These are phyloP conservation scores for Sinella curviseta DNA, from an alignment of 1,140 invertebrate species.

Conservation along the genomic window DNA sequence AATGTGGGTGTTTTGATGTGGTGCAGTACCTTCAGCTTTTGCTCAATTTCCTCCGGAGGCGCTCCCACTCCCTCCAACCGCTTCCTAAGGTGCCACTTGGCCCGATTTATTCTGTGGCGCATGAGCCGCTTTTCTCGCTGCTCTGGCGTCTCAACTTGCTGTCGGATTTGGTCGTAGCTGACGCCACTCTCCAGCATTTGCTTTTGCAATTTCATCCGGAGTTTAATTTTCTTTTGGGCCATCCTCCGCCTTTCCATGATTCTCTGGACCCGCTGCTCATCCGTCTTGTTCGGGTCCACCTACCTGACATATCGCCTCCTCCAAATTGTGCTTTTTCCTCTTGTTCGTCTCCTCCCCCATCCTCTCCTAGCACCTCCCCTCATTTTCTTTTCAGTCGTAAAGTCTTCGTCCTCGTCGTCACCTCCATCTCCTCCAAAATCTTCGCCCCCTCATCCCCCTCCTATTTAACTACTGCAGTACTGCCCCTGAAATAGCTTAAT, in stretches of 20 bases:
- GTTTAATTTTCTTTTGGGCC: not conserved
- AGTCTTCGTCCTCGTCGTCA: not conserved
- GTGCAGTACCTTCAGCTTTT: not conserved
- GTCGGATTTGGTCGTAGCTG: not conserved
- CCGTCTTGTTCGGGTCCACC: not conserved
- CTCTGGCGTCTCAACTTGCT: not conserved
- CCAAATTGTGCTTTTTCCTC: not conserved
- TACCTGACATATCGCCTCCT: not conserved
- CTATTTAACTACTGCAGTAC: too few relatives aligned
- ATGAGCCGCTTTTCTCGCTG: not conserved
- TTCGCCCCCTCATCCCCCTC: not conserved
- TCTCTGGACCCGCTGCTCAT: not conserved
- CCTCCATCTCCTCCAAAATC: not conserved
- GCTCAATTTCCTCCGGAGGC: not conserved
- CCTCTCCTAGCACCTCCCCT: not conserved
- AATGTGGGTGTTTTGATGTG: not conserved
- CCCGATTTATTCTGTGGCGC: not conserved
- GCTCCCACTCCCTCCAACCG: not conserved
- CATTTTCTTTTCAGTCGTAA: not conserved
- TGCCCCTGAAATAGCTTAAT: too few relatives aligned
- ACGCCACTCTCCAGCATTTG: constrained; percentile 3
- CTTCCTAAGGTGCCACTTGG: not conserved
- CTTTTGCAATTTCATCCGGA: not conserved
- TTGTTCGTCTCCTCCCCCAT: not conserved
- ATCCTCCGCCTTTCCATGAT: not conserved